Evolutionary conservation across 2,797 vertebrate species (phyloP).

Genomic region (Notolabrus celidotus): DNA sequence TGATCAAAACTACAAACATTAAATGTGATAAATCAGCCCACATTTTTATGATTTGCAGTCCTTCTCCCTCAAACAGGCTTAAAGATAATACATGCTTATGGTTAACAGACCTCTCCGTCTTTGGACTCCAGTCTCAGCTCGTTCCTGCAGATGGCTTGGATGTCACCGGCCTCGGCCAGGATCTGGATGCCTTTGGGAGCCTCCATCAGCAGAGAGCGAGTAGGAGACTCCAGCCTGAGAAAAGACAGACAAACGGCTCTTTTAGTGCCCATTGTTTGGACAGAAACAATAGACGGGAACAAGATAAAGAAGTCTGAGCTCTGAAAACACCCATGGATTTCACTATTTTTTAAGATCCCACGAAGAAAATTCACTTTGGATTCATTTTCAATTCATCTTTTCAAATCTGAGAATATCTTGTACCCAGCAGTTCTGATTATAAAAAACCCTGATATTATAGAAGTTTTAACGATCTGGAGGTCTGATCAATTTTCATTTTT

Average conservation of each 20-base stretch:
- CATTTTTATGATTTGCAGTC: no score
- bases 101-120: constrained; percentile 92
- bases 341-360: not conserved
- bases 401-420: no score
- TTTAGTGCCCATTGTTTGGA: not conserved
- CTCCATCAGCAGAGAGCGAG: constrained; percentile 94
- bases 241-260: constrained; percentile 8
- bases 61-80: no score
- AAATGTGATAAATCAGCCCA: no score
- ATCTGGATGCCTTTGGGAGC: constrained; percentile 97
- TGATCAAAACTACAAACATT: no score
- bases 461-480: no score
- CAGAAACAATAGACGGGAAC: not conserved
- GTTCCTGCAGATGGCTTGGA: constrained; percentile 95
- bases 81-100: fast-evolving
- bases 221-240: constrained; percentile 94
- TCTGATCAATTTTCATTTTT: no score
- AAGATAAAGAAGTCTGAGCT: not conserved
- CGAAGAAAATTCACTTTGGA: not conserved
- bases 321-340: not conserved
- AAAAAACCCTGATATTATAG: no score
- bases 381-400: not conserved
- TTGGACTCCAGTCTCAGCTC: constrained; percentile 97
- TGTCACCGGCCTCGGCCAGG: constrained; percentile 95
- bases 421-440: no score